Base-by-base conservation (phyloP, 2,113 vertebrate genomes). In the human region DNA sequence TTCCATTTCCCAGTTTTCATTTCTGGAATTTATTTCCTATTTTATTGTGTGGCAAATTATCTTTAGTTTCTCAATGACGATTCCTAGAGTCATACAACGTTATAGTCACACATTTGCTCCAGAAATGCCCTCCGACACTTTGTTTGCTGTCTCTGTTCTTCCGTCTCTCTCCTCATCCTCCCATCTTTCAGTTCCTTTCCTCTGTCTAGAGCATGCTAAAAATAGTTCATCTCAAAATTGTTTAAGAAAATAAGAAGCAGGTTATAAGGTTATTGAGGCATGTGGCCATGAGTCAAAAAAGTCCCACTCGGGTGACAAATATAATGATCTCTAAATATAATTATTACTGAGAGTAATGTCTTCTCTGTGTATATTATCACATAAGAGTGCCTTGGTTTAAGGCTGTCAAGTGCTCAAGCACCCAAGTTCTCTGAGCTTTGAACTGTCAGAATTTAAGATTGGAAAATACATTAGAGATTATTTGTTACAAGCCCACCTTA, bases 101-200 rank as follows among this genome's bases (percentile, higher is more conserved):
- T 87, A 68, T 13, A 48, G 7, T 73, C 12, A 52, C 72, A 83
- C 1, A n/a, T 18, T 79, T 50, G 20, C 9, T 91, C 16, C 25
- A n/a, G 20, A 93, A 88, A 72, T 64, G 23, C 8, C 25, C 12
- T 73, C 17, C 1, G 23, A 32, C 2, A 32, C 61, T 32, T 30
- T 30, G 61, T 64, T 64, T 64, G 27, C 50, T 57, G 8, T 66
- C 32, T n/a, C 27, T 20, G 6, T 30, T 16, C 14, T 11, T 48
- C n/a, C 20, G 48, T 30, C 0, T 18, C n/a, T 27, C 4, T 6
- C 17, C 43, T 2, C 14, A 8, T 5, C 12, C 4, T 9, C 6
- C 13, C 1, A 55, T 48, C 9, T 68, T 64, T 70, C 8, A 35
- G 50, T 30, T 57, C 13, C 6, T 68, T 55, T 35, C 3, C 18